A percentile compares a stretch with the other conserved stretches of the same genome.
Conservation (phyloP, 1,140 invertebrate species). For the Caenorhabditis remanei region DNA sequence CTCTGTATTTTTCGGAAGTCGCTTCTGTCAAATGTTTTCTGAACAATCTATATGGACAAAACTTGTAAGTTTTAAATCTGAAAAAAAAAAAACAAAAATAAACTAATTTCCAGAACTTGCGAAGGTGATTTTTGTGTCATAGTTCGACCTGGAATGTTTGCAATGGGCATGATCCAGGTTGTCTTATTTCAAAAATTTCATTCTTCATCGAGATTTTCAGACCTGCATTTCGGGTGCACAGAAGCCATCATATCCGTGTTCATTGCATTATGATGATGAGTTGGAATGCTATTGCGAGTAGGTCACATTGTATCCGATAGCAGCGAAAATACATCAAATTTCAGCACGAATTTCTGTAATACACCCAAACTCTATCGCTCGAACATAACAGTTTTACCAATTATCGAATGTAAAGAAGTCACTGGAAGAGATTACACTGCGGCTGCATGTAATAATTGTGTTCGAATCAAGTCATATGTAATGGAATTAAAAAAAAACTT, state of each 20-base stretch:
- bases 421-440: background rate
- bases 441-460: background rate
- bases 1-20: too few species aligned
- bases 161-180: background rate
- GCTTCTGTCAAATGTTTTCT: background rate
- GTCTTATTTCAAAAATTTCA: too few species aligned
- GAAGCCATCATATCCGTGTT: background rate
- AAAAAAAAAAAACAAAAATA: too few species aligned
- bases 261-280: conserved; percentile 1
- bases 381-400: background rate
- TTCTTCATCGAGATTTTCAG: background rate
- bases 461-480: background rate
- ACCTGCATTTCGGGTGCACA: background rate
- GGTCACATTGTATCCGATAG: background rate
- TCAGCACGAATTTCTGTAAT: conserved; percentile 5
- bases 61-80: background rate
- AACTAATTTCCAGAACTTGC: background rate
- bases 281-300: conserved; percentile 3
- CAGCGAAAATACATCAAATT: background rate
- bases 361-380: background rate
- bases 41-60: background rate
- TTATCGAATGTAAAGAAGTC: conserved; percentile 8
- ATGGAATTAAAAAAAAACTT: too few species aligned
- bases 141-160: background rate
- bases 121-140: conserved; percentile 13